These are phyloP conservation scores for Neogale vison DNA, from an alignment of 2,113 vertebrate species.

Conservation along the genomic window DNA sequence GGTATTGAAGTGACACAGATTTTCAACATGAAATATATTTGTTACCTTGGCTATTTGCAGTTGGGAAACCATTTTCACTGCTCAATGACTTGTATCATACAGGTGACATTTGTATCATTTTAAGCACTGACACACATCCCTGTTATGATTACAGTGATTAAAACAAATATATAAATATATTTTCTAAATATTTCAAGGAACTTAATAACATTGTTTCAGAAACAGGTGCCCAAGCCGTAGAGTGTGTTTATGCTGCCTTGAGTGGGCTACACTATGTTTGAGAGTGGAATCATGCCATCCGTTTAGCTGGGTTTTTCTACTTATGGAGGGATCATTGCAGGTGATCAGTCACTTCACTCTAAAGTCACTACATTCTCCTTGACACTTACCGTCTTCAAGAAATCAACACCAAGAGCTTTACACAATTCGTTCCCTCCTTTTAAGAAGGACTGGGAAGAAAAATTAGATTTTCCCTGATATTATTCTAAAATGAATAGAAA, in stretches of 20 bases:
- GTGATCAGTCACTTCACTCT: neutral
- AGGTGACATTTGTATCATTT: constrained; percentile 50
- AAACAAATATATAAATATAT: constrained; percentile 62
- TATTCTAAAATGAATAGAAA: constrained; percentile 6
- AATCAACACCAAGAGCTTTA: neutral
- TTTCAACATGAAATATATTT: constrained; percentile 55
- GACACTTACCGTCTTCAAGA: neutral
- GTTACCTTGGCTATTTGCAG: constrained; percentile 49
- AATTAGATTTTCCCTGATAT: neutral
- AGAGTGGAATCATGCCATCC: neutral
- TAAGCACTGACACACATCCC: constrained; percentile 42
- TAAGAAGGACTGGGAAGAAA: neutral
- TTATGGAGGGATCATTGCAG: neutral
- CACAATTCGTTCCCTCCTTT: neutral
- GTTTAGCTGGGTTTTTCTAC: neutral
- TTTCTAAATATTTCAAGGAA: constrained; percentile 52
- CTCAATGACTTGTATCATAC: neutral
- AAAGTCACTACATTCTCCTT: neutral
- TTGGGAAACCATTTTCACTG: constrained; percentile 58
- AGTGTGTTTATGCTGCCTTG: neutral
- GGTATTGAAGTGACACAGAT: constrained; percentile 31
- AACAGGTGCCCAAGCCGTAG: constrained; percentile 17
- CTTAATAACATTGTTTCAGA: constrained; percentile 63
- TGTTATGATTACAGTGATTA: constrained; percentile 61
- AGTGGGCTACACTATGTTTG: neutral